Conservation (phyloP, 2,797 vertebrate genomes). For the Heliangelus exortis region DNA sequence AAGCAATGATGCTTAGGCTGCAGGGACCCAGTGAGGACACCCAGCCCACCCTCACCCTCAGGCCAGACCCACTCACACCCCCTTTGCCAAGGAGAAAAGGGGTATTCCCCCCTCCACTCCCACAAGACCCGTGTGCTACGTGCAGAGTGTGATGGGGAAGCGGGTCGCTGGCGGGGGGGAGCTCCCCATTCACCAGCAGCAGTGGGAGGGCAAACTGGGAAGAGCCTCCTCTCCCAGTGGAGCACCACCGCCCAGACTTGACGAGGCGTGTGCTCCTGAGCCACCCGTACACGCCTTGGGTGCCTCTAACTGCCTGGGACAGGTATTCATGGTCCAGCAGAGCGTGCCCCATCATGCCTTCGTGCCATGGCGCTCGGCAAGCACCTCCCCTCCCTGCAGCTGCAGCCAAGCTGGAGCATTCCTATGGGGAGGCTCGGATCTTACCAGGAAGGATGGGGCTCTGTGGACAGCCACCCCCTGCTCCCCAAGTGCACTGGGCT, state of each 20-base stretch:
- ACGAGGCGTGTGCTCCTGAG: constrained; percentile 22
- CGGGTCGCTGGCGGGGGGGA: background rate
- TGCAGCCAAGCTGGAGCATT: constrained; percentile 45
- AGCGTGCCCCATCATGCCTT: constrained; percentile 55
- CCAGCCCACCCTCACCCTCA: background rate
- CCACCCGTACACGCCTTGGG: constrained; percentile 35
- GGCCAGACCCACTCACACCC: background rate
- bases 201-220: background rate
- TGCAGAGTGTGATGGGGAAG: constrained; percentile 27
- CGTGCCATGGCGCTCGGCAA: constrained; percentile 13
- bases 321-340: constrained; percentile 52
- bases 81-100: background rate
- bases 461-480: fast-evolving
- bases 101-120: background rate
- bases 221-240: background rate
- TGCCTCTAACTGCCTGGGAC: constrained; percentile 51
- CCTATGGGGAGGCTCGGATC: background rate
- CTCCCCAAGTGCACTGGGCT: background rate
- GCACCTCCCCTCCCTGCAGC: constrained; percentile 50
- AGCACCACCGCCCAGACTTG: constrained; percentile 39
- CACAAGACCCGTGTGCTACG: background rate
- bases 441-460: background rate
- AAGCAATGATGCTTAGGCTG: background rate
- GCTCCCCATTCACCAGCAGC: fast-evolving
- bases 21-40: background rate